These are phyloP conservation scores for Autographa gamma DNA, from an alignment of 2,888 invertebrate species.

Conservation along the genomic window DNA sequence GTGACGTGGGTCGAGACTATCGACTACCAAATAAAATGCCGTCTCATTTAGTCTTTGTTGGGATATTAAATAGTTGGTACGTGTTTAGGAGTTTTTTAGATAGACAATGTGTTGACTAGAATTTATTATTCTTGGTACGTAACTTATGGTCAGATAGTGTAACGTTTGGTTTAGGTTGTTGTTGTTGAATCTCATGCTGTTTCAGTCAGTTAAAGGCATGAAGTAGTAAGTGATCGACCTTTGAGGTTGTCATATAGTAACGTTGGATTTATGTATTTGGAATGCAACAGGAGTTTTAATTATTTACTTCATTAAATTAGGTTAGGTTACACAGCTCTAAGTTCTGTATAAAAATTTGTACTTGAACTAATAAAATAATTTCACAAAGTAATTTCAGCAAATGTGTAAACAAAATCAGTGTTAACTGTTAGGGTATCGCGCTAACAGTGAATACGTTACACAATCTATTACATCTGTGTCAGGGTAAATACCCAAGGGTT, in stretches of 20 bases:
- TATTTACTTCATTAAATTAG: too few relatives aligned
- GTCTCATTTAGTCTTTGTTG: constrained; percentile 35
- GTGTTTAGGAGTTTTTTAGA: neutral
- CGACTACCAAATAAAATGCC: constrained; percentile 36
- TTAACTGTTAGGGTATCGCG: neutral
- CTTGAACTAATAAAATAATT: neutral
- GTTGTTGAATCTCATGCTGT: too few relatives aligned
- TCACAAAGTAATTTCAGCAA: neutral
- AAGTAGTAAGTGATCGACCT: too few relatives aligned
- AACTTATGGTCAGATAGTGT: too few relatives aligned
- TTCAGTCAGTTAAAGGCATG: too few relatives aligned
- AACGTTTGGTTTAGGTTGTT: too few relatives aligned
- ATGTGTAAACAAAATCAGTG: neutral
- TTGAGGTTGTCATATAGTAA: too few relatives aligned
- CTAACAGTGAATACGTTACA: constrained; percentile 38
- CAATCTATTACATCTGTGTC: constrained; percentile 59
- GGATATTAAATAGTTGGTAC: constrained; percentile 10
- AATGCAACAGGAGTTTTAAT: too few relatives aligned
- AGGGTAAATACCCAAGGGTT: constrained; percentile 60
- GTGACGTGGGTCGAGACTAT: constrained; percentile 57
- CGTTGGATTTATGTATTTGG: too few relatives aligned
- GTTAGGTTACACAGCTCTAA: too few relatives aligned
- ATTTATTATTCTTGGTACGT: too few relatives aligned
- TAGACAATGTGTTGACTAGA: too few relatives aligned
- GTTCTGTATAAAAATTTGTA: neutral